Base-by-base conservation (phyloP, 2,797 vertebrate genomes). In the Otolemur crassicaudatus region DNA sequence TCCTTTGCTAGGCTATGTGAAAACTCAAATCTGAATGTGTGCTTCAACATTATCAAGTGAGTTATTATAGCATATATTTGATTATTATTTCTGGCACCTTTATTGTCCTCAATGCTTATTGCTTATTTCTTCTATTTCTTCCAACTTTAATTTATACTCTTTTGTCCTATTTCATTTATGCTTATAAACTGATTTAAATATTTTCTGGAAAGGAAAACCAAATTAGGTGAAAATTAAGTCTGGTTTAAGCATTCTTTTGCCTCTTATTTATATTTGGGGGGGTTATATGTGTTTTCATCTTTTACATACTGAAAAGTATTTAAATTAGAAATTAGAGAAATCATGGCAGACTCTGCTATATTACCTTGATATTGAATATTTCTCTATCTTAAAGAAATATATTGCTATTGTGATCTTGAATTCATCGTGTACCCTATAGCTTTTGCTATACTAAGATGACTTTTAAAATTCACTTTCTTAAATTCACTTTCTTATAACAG, bases 191-290 rank as follows among this genome's bases (percentile, higher is more conserved):
- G 5, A 4, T 76, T 94, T 93, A 95, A 87, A 29, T 87, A 4
- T 73, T 83, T 89, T 65, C 40, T 83, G 40, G 34, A 90, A 86
- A 90, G 86, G n/a, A 77, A 69, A 86, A 97, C 73, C 20, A 82
- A 73, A 80, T 87, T 69, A 75, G 91, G 13, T 65, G 22, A 27
- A 93, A 83, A 86, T 53, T 77, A 92, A 95, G 25, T 29, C 13
- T 93, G 10, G 10, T 1, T 91, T 17, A 60, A 27, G 11, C 6
- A 89, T 67, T 34, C 7, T 90, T 93, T 83, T 70, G 49, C 11
- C 34, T 43, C 14, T 82, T 40, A 61, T 65, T 89, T 31, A 69
- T 89, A 67, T 79, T 93, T 91, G 10, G 46, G 13, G 49, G 49
- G 46, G 3, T 14, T 80, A 22, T 76, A 65, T 84, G 29, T 79